These are phyloP conservation scores for Condylura cristata DNA, from an alignment of 2,113 vertebrate genomes.

Conservation along the genomic window DNA sequence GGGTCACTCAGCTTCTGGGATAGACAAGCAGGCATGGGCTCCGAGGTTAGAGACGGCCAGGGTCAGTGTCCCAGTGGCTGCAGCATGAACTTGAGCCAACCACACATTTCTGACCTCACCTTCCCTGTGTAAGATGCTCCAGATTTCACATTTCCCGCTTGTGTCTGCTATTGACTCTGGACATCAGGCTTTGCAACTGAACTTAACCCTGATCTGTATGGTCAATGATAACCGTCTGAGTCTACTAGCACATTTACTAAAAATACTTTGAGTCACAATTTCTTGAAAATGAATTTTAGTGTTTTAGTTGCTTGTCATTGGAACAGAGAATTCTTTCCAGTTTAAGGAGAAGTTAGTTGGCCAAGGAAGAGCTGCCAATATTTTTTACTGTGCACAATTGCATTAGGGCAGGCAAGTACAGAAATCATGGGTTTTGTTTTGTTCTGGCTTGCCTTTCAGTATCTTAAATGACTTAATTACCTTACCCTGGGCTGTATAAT, in stretches of 20 bases:
- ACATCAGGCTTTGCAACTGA: background rate
- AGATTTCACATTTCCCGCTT: background rate
- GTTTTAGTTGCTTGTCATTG: slow-evolving; percentile 11
- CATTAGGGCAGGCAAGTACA: background rate
- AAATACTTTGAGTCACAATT: slow-evolving; percentile 33
- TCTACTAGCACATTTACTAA: background rate
- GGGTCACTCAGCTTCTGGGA: background rate
- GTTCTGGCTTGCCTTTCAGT: background rate
- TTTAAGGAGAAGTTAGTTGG: background rate
- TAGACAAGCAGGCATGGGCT: background rate
- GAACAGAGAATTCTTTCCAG: slow-evolving; percentile 27
- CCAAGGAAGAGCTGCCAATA: background rate
- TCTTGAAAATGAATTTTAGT: slow-evolving; percentile 34
- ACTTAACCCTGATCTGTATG: background rate
- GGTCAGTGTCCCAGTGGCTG: background rate
- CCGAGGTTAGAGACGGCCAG: too few relatives aligned
- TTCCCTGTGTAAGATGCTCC: background rate
- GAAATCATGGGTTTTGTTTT: background rate
- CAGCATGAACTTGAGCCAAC: background rate
- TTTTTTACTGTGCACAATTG: background rate
- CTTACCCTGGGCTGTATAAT: background rate
- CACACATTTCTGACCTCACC: background rate
- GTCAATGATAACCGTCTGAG: background rate
- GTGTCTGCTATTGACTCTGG: background rate
- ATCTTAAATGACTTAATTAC: slow-evolving; percentile 22